These are phyloP conservation scores for Oceanodroma leucorhoa DNA, from an alignment of 2,797 vertebrate species.

Conservation along the genomic window DNA sequence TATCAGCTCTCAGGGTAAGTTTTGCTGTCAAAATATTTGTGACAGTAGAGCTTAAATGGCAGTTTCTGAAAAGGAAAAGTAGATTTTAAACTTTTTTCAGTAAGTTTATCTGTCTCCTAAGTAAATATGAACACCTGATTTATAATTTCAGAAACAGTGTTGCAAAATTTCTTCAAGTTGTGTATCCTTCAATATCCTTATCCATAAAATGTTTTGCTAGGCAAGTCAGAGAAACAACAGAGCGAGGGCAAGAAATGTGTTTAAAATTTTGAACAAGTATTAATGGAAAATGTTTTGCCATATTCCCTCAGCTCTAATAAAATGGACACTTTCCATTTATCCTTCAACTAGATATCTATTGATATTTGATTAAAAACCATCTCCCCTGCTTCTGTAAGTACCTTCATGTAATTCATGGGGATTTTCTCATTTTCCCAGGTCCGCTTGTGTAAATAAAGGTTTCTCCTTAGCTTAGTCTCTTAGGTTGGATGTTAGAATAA, in stretches of 20 bases:
- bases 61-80: neutral
- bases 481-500: conserved; percentile 8
- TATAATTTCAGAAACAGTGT: neutral
- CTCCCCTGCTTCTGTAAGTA: conserved; percentile 26
- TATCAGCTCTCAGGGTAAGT: neutral
- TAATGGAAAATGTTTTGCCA: conserved; percentile 31
- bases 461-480: conserved; percentile 23
- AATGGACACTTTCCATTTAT: conserved; percentile 41
- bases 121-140: neutral
- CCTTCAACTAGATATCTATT: conserved; percentile 43
- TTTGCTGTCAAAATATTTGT: neutral
- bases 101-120: neutral
- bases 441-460: conserved; percentile 52
- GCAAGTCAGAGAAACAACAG: neutral
- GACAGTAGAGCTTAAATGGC: neutral
- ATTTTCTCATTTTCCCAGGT: conserved; percentile 65
- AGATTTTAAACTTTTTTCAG: neutral
- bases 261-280: conserved; percentile 51
- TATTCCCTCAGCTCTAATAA: conserved; percentile 46
- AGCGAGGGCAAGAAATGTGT: neutral
- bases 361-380: conserved; percentile 61
- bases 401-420: conserved; percentile 25
- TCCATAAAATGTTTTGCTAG: neutral
- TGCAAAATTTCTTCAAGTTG: neutral
- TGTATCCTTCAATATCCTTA: neutral